Conservation (phyloP, 2,797 vertebrate species). For the Denticeps clupeoides region DNA sequence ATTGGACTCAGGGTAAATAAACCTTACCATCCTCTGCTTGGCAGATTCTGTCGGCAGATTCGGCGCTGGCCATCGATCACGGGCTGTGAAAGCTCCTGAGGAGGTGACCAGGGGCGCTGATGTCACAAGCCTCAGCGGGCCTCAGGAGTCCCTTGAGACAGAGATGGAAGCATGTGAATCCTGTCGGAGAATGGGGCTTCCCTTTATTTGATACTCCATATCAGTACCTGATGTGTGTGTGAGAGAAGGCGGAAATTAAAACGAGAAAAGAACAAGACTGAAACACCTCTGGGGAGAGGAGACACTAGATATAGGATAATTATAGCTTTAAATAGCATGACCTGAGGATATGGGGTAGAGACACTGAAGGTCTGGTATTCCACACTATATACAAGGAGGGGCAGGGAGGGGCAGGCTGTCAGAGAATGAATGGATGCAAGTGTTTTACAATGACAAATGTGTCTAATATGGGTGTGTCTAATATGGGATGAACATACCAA, state of each 20-base stretch:
- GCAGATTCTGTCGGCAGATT: constrained; percentile 18
- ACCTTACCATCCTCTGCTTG: constrained; percentile 8
- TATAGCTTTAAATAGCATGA: not conserved
- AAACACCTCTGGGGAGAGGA: not conserved
- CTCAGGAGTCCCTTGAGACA: not conserved
- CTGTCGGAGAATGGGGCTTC: not conserved
- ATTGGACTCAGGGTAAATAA: constrained; percentile 14
- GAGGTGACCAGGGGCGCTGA: not conserved
- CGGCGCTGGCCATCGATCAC: constrained; percentile 12
- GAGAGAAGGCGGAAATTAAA: not conserved
- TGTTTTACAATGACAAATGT: too few species aligned
- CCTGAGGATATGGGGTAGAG: not conserved
- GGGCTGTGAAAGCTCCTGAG: not conserved
- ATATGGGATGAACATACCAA: too few species aligned
- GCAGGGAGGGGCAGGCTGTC: not conserved
- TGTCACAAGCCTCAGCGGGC: not conserved
- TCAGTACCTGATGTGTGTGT: too few species aligned
- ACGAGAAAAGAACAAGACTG: not conserved
- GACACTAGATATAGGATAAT: not conserved
- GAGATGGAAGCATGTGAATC: not conserved
- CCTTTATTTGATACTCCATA: too few species aligned
- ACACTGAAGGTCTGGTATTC: not conserved
- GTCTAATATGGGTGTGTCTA: too few species aligned
- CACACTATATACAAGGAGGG: not conserved
- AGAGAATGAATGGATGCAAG: not conserved